Conservation (phyloP, 2,113 vertebrate species). For the Gopherus evgoodei region DNA sequence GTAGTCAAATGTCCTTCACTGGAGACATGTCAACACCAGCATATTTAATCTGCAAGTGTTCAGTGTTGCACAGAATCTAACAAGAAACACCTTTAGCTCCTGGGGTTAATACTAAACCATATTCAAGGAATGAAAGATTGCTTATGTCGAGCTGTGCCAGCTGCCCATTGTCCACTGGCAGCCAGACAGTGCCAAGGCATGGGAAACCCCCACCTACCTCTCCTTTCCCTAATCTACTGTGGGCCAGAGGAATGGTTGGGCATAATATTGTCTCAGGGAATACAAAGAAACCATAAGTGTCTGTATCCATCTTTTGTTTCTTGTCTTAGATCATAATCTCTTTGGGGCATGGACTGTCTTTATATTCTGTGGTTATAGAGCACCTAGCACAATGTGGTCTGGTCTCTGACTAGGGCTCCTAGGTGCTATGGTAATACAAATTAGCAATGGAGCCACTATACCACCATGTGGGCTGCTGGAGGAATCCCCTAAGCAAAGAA, state of each 20-base stretch:
- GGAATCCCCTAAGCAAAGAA: not conserved
- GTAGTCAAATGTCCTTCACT: conserved; percentile 36
- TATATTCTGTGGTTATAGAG: not conserved
- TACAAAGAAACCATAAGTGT: not conserved
- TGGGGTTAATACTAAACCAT: conserved; percentile 33
- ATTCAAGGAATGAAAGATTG: not conserved
- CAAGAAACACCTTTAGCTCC: not conserved
- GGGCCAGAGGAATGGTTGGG: not conserved
- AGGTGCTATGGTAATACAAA: not conserved
- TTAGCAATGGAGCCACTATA: too few relatives aligned
- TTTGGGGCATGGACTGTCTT: not conserved
- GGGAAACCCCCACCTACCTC: not conserved
- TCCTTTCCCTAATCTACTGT: not conserved
- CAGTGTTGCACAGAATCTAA: conserved; percentile 27
- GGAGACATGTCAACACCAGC: conserved; percentile 22
- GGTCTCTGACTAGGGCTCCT: not conserved
- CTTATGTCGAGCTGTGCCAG: conserved; percentile 8
- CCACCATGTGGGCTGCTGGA: not conserved
- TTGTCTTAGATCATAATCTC: not conserved
- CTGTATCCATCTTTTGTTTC: not conserved
- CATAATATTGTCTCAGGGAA: not conserved
- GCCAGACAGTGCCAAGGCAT: conserved; percentile 8
- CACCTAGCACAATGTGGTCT: not conserved
- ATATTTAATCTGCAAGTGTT: conserved; percentile 39
- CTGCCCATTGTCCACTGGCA: conserved; percentile 27